A percentile compares a stretch with the other conserved stretches of the same genome.
Evolutionary conservation across 2,888 invertebrate genomes (phyloP).

Genomic region (Habroteleia sp.): DNA sequence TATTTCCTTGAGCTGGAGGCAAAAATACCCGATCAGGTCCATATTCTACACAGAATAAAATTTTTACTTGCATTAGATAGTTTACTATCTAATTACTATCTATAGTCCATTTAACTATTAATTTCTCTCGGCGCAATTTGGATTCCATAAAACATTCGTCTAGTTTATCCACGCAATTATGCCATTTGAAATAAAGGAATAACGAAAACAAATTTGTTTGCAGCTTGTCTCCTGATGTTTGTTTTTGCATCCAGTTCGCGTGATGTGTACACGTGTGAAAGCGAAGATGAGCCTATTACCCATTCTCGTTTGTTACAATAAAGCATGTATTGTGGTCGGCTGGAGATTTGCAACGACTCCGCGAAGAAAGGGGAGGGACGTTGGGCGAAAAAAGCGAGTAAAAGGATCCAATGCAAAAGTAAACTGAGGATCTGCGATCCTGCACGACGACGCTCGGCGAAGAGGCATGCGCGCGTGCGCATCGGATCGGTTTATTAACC

Average conservation of each 20-base stretch:
- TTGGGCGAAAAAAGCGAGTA: slow-evolving; percentile 38
- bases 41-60: no score
- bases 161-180: no score
- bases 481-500: slow-evolving; percentile 77
- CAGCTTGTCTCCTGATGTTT: slow-evolving; percentile 5
- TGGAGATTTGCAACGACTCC: slow-evolving; percentile 39
- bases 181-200: no score
- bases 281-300: slow-evolving; percentile 42
- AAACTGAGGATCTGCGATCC: slow-evolving; percentile 52
- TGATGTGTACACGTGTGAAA: slow-evolving; percentile 45
- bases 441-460: slow-evolving; percentile 50
- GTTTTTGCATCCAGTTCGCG: slow-evolving; percentile 10
- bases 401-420: slow-evolving; percentile 31
- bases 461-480: slow-evolving; percentile 68
- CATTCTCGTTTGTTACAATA: slow-evolving; percentile 57
- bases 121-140: no score
- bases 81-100: no score
- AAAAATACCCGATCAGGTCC: no score
- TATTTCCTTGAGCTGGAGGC: no score
- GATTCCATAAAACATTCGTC: no score
- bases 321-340: slow-evolving; percentile 32
- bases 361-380: slow-evolving; percentile 5
- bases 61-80: no score
- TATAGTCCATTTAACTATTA: no score
- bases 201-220: neutral